Percentiles rank a stretch among this genome's conserved stretches.
Evolutionary conservation across 1,140 invertebrate genomes (phyloP).

Genomic region (Lepidurus couesii): DNA sequence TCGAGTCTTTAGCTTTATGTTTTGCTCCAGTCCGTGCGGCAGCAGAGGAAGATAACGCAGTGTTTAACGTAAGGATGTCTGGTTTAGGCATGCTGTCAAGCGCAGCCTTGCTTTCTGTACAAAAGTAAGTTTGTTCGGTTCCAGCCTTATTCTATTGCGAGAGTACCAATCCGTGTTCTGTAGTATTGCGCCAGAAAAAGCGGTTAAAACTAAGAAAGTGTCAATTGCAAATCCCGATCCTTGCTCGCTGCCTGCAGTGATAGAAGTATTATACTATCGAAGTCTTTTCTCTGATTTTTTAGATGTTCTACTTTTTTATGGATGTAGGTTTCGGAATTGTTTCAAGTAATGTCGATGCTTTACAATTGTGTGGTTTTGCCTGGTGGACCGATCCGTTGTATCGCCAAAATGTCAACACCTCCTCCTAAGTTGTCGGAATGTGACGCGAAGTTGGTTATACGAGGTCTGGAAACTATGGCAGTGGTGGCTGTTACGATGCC

Average conservation of each 20-base stretch:
- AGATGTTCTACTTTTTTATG: background rate
- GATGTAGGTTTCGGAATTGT: background rate
- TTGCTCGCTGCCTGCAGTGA: background rate
- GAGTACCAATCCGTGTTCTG: background rate
- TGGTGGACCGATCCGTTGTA: background rate
- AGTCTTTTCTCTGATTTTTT: background rate
- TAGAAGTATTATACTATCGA: background rate
- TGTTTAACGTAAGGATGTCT: background rate
- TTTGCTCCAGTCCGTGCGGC: background rate
- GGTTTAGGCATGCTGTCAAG: background rate
- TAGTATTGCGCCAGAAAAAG: background rate
- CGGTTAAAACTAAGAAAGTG: background rate
- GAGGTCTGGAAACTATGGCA: background rate
- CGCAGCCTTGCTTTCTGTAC: background rate
- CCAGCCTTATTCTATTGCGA: too few relatives aligned
- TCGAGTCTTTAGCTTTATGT: background rate
- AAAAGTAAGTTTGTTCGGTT: background rate
- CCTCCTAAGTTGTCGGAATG: background rate
- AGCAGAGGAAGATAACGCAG: background rate
- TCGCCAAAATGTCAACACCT: background rate
- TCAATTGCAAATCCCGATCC: background rate
- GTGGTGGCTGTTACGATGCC: constrained; percentile 27
- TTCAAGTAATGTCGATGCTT: background rate
- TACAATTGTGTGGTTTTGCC: background rate
- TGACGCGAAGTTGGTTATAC: constrained; percentile 23